Evolutionary conservation across 2,797 vertebrate genomes (phyloP), one percentile per base, ranked within the genome.

Genomic region (Onychomys torridus): DNA sequence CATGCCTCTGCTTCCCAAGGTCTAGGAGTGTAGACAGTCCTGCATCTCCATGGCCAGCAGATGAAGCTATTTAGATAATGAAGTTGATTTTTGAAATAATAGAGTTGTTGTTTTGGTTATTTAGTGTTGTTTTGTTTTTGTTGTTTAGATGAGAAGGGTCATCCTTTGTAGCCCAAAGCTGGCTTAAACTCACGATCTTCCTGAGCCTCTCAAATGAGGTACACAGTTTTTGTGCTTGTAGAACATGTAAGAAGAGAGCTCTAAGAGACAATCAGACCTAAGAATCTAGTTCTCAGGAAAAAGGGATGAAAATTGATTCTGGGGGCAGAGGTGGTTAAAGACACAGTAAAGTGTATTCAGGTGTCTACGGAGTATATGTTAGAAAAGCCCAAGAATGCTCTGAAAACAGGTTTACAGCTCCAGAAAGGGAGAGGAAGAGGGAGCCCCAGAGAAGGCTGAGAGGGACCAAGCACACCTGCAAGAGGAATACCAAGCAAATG

Each of bases 401-500:
- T n/a, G 23, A 32, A 49, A 34, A 13, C 40, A 82, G 21, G 49
- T 88, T 76, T 46, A 76, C 52, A 76, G 46, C 65, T 89, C 83
- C 71, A 19, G 17, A 88, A 76, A 32, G 40, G 21, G 10, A 49
- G 79, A 93, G 27, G 78, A 86, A 75, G 46, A 78, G 29, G 52
- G 77, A 43, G 59, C 29, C n/a, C 63, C 34, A 82, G 55, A 93
- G 65, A 32, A 83, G 76, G 46, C 1, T 16, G 12, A 79, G 69
- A 78, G 94, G 52, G n/a, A 49, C 69, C 78, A 89, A 78, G 17
- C 40, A 93, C n/a, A 87, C 16, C 75, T 11, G 32, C 71, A 83
- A 59, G 57, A 89, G 40, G 88, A 81, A 95, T 95, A 77, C 1
- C 63, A 90, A 89, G 75, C 90, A 84, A 86, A 87, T 67, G 19